Conservation (phyloP, 2,113 vertebrate species). For the Gymnarchus niloticus region DNA sequence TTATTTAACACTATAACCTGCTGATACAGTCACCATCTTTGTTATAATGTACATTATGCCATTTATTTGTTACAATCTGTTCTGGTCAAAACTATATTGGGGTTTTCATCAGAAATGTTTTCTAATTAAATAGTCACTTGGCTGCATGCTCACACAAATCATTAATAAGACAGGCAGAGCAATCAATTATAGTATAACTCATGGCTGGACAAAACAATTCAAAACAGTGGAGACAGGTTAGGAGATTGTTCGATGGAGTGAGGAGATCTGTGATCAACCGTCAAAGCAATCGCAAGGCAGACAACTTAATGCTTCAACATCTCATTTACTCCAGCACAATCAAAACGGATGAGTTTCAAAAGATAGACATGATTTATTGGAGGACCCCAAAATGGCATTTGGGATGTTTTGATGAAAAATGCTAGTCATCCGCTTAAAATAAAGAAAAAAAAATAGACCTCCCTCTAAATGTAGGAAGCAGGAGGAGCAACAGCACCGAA, state of each 20-base stretch:
- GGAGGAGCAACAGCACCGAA: not conserved
- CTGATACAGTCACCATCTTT: not conserved
- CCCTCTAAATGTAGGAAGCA: not conserved
- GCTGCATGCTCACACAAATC: not conserved
- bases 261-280: too few relatives aligned
- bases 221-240: not conserved
- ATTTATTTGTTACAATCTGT: not conserved
- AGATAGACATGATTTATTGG: not conserved
- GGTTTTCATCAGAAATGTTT: not conserved
- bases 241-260: not conserved
- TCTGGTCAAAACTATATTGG: not conserved
- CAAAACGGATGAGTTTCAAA: not conserved
- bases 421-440: not conserved
- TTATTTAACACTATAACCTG: not conserved
- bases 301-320: not conserved
- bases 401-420: not conserved
- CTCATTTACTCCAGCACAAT: not conserved
- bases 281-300: not conserved
- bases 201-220: not conserved
- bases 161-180: conserved; percentile 1
- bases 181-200: conserved; percentile 2
- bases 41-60: not conserved
- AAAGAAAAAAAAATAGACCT: not conserved
- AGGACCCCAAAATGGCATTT: not conserved
- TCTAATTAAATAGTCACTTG: not conserved